Evolutionary conservation across 1,140 invertebrate genomes (phyloP).

Genomic region (Papilio polytes): DNA sequence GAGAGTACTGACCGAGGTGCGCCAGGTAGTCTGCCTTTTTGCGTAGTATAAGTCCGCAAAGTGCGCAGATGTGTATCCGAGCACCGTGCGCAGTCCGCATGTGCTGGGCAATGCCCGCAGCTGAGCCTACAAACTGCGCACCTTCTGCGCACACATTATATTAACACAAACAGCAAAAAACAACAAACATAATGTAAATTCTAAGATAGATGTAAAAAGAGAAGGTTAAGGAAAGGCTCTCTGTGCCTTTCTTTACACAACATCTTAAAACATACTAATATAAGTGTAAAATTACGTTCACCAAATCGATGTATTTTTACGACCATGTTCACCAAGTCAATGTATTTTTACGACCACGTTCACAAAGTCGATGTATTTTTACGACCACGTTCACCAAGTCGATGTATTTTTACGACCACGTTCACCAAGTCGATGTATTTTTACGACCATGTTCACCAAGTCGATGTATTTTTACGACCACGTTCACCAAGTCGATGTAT

Average conservation of each 20-base stretch:
- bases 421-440: too few relatives aligned
- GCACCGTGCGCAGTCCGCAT: constrained; percentile 85
- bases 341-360: too few relatives aligned
- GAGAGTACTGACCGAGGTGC: constrained; percentile 83
- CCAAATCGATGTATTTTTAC: neutral
- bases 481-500: neutral
- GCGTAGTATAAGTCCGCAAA: constrained; percentile 87
- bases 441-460: too few relatives aligned
- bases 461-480: too few relatives aligned
- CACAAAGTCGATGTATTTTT: too few relatives aligned
- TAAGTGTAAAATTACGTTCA: neutral
- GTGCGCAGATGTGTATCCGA: constrained; percentile 88
- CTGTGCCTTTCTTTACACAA: too few relatives aligned
- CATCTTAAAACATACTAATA: too few relatives aligned
- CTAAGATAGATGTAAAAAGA: neutral
- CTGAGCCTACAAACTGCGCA: constrained; percentile 68
- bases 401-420: too few relatives aligned
- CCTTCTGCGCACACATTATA: neutral
- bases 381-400: too few relatives aligned
- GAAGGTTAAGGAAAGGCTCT: too few relatives aligned
- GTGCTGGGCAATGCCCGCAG: constrained; percentile 86
- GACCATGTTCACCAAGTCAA: neutral
- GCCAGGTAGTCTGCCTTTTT: constrained; percentile 86
- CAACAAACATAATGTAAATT: too few relatives aligned
- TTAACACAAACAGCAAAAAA: neutral